Evolutionary conservation across 2,113 vertebrate genomes (phyloP).

Genomic region (Coryphaenoides rupestris): DNA sequence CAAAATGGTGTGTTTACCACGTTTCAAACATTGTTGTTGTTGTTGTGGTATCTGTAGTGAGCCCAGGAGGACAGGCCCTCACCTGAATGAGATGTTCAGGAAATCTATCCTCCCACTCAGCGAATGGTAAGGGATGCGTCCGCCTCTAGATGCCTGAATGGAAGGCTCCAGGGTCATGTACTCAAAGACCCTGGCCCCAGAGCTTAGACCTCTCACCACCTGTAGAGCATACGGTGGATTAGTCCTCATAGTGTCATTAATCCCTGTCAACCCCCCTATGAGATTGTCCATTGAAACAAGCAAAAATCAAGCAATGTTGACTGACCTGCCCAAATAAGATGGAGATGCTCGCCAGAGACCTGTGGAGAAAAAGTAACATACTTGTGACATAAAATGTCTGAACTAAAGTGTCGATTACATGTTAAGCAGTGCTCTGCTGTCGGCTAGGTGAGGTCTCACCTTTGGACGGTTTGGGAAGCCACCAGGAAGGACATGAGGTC

Average conservation of each 20-base stretch:
- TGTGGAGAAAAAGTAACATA: slow-evolving; percentile 40
- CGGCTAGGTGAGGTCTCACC: slow-evolving; percentile 65
- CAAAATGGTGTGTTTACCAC: slow-evolving; percentile 1
- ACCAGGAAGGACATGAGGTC: slow-evolving; percentile 98
- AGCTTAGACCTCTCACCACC: slow-evolving; percentile 88
- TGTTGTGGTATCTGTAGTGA: too few relatives aligned
- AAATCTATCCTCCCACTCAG: slow-evolving; percentile 79
- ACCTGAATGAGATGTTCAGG: slow-evolving; percentile 83
- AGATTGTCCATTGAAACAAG: neutral
- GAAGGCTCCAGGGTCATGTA: slow-evolving; percentile 77
- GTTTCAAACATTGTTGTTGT: neutral
- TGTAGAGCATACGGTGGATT: slow-evolving; percentile 33
- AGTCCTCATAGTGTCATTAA: too few relatives aligned
- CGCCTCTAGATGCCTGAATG: slow-evolving; percentile 72
- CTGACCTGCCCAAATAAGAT: slow-evolving; percentile 90
- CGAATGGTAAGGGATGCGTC: slow-evolving; percentile 71
- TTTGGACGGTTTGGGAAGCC: slow-evolving; percentile 92
- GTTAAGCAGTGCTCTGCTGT: neutral
- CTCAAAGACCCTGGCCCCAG: slow-evolving; percentile 86
- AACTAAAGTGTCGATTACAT: neutral
- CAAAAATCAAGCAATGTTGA: slow-evolving; percentile 7
- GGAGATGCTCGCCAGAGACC: slow-evolving; percentile 91
- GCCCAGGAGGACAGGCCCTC: neutral
- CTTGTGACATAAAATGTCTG: neutral
- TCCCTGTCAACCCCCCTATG: too few relatives aligned